Evolutionary conservation across 1,140 invertebrate species (phyloP), one percentile per base, ranked within the genome.

Genomic region (Cataglyphis hispanica): DNA sequence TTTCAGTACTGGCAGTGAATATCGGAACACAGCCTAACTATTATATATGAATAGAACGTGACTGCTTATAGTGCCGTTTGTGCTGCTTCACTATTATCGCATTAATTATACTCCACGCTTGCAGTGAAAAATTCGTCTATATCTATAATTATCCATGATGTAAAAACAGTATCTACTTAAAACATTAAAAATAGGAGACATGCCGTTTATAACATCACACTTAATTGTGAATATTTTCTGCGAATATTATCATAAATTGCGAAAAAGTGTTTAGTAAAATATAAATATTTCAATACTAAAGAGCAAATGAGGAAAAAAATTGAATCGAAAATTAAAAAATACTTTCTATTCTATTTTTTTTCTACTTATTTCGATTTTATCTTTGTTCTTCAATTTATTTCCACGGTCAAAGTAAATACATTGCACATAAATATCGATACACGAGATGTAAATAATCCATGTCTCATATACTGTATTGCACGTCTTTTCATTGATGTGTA

Each of bases 151-250:
- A 27, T 2, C 1, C 67, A 22, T n/a, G 7, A 72, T 7, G n/a
- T 13, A 22, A 80, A 80, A 80, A 31, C 34, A 83, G 56, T 56
- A 61, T 3, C 37, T 43, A 19, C 46, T 72, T 72, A 58, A 34
- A 43, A 16, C 19, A 37, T 37, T 81, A 60, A 83, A 74, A 60
- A 37, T 46, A 81, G 6, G 0, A 50, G 31, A 72, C n/a, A n/a
- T 7, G 43, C 31, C 22, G 10, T 80, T 8, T 43, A 56, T 5
- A 13, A 53, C 16, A 50, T 25, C 19, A 25, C n/a, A 6, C 4
- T 40, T 16, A 60, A 72, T 13, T 61, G 27, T 27, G 27, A 66
- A 50, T 34, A 19, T 66, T n/a, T 53, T 60, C 19, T 19, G 16
- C 13, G 46, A 5, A 50, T 50, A 5, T 50, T 16, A 50, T 50